Evolutionary conservation across 2,113 vertebrate genomes (phyloP), one percentile per base, ranked within the genome.

Genomic region (Mastomys natalensis): DNA sequence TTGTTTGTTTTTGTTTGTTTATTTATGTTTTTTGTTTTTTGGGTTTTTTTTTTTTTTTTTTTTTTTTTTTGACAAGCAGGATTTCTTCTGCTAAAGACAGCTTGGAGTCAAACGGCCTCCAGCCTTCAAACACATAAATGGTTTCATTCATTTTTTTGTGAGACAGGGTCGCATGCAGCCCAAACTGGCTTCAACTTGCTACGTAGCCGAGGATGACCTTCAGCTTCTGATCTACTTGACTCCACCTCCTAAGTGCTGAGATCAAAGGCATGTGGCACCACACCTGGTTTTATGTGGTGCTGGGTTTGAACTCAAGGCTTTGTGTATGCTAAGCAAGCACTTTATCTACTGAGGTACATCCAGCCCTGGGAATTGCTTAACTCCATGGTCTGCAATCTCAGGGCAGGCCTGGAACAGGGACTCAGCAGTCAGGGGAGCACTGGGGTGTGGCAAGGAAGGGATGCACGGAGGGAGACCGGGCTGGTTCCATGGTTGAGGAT

Each of bases 101-200:
- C 60, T 43, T 51, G 95, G 55, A 55, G 37, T 90, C 70, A 87
- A 58, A 85, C 13, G 89, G 72, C 77, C 68, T 92, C 74, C 81
- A 87, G 31, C 45, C 58, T 88, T n/a, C 58, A 53, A 45, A 90
- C 55, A 58, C 17, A 5, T n/a, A 53, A 70, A 87, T 26, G 24
- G 31, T 34, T 53, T 87, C 12, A 34, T 12, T 45, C 2, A 31
- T 58, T 53, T 31, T 58, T 16, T 6, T 31, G 1, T 87, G 43
- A 68, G 85, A n/a, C 45, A 87, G 85, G 85, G 85, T 87, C 64
- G 37, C 45, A 31, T 87, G 19, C 51, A 70, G 64, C 45, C 66
- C 48, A 87, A 87, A 70, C 85, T 53, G 45, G 85, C 34, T 21
- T 51, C 43, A 87, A 87, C 64, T 87, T 66, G 43, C 62, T 51